Evolutionary conservation across 2,113 vertebrate species (phyloP), one percentile per base, ranked within the genome.

Genomic region (Ceyx cyanopectus): DNA sequence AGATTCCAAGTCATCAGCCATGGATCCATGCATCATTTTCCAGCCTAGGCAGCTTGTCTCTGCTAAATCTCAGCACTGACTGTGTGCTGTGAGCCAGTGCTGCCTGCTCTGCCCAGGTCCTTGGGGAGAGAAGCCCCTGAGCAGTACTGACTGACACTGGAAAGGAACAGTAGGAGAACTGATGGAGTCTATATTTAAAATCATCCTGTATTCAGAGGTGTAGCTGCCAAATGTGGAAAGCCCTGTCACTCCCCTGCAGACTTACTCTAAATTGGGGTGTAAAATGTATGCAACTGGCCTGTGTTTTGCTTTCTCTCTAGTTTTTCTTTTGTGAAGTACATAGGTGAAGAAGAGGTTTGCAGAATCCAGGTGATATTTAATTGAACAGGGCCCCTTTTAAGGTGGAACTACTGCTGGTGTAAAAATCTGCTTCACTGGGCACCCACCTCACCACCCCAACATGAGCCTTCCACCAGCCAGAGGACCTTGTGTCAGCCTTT

Each of bases 31-130:
- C 81, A 77, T 63, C 51, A 60, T 46, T 80, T 26, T 60, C 61
- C 24, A 40, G 24, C 67, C 70, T 8, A 48, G 30, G 29, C 40
- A 51, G 46, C 4, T 41, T 9, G 14, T 66, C 20, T 62, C n/a
- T 65, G 56, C 61, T 21, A 29, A 66, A 53, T 14, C 60, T n/a
- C 45, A 27, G 24, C 50, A 5, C 45, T 23, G 48, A 32, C 22
- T 8, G n/a, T 1, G 34, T n/a, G 22, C 61, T 3, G 2, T 1
- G 9, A 45, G 62, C 7, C 37, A 20, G 0, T 4, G 21, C 16
- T 67, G 22, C 46, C 32, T 56, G 54, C 81, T 48, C 27, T 53
- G 81, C 34, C 34, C 46, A 54, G 32, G 21, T 16, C 20, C 23
- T 2, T 2, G 8, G 29, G 67, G 58, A 65, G 18, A 80, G 54